Base-by-base conservation (phyloP, 2,113 vertebrate genomes). In the Macrotus californicus region DNA sequence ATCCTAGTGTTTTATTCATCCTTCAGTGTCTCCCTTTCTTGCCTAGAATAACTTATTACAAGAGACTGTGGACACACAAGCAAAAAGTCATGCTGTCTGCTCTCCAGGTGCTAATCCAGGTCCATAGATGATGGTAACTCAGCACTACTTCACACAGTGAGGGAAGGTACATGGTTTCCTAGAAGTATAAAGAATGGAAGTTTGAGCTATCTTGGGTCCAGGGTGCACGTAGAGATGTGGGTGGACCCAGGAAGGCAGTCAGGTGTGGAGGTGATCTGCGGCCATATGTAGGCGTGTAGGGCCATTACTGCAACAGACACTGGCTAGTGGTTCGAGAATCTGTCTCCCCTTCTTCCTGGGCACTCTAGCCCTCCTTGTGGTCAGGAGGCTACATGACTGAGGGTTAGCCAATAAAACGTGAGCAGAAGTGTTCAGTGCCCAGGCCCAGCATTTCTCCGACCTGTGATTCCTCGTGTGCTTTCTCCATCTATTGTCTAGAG, bases 201-300 rank as follows among this genome's bases (percentile, higher is more conserved):
- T 36, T 39, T 59, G n/a, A 54, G 50, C 46, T 83, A 4, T 66
- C 21, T 56, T 39, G 3, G n/a, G 29, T 41, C 39, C 22, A 16
- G 39, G 14, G 24, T 13, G 2, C 29, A 31, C 15, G 54, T 31
- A 48, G 29, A 26, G 15, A 4, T 26, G 9, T 7, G 21, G 5
- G 2, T 16, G 3, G 50, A 10, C 11, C 12, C 12, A 39, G 70
- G 34, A 36, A 46, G 31, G 11, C 2, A 70, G 13, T n/a, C 19
- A 3, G 41, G 4, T 8, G 21, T 19, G n/a, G 76, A 93, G 36
- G 19, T 29, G 22, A 80, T 19, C 14, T 79, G 6, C 5, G 2
- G 24, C 36, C 0, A 0, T 41, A 1, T 0, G 9, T 41, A 70
- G 9, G 8, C 46, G 52, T 64, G 39, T 36, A 41, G 6, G 36